Evolutionary conservation across 2,888 invertebrate genomes (phyloP), one percentile per base, ranked within the genome.

Genomic region (Euproctis similis): DNA sequence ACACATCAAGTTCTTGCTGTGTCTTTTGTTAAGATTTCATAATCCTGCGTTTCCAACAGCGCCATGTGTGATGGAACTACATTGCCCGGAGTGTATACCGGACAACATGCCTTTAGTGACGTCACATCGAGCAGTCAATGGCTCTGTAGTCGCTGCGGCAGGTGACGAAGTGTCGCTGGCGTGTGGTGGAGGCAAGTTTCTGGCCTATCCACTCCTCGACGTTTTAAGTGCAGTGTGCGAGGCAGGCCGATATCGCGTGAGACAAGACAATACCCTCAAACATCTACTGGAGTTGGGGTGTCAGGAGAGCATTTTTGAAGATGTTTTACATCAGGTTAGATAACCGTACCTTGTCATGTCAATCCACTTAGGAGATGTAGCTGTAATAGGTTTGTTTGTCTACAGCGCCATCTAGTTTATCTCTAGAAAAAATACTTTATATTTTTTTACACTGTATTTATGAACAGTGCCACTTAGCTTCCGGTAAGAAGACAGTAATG

Each of bases 41-140:
- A n/a, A n/a, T n/a, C n/a, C n/a, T n/a, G n/a, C n/a, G n/a, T n/a
- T n/a, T n/a, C n/a, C 14, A 11, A 8, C 45, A 63, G 67, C 60
- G 30, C 46, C 53, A 25, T 85, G 85, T 55, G 51, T 59, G 26
- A 67, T 85, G 41, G 80, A 85, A 30, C 51, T 84, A 47, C 55
- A 60, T 27, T 85, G 85, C 38, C 50, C 49, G 30, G 82, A 81
- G 56, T 85, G 85, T 57, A 26, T 80, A 31, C 84, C 85, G 22
- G 84, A 82, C 39, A 56, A 76, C 68, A 71, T 78, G 73, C 80
- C 85, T 45, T 47, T 71, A 49, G 73, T 85, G 65, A 56, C 62
- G 52, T 68, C 76, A 3, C 74, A 69, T 53, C 51, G 53, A 37
- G 72, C 66, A 19, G 39, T 28, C 31, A 43, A 46, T 42, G 61